Base-by-base conservation (phyloP, 2,888 invertebrate species). In the Macrosoma leucophasiata region DNA sequence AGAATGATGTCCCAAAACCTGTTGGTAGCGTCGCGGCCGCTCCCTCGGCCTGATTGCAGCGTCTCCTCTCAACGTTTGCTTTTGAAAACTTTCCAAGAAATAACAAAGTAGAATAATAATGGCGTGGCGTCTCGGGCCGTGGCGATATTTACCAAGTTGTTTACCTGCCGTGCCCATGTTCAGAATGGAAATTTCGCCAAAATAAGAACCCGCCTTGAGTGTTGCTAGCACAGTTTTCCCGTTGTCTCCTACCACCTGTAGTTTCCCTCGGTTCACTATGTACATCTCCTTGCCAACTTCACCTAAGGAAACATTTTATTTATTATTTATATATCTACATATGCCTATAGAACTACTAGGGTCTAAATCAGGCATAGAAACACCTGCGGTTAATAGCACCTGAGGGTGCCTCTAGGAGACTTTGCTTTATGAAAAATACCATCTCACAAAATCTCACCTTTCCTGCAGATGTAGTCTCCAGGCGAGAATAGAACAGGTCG, bases 241-340 rank as follows among this genome's bases (percentile, higher is more conserved):
- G 82, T 96, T 95, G 86, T 97, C 96, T 44, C 92, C 96, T 53
- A 95, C 97, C 75, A 95, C 98, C 87, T 93, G 96, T 63, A 97
- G 89, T 56, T 95, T 90, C 48, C 98, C 98, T 58, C 97, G 88
- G 85, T 97, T 98, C 56, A 98, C 98, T 86, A 98, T 98, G 88
- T 98, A 98, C 98, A 98, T 98, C 86, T 98, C 98, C 82, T 98
- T 98, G 52, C 98, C 98, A 50, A 98, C 97, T 87, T 98, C 98
- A 62, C 98, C 98, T 98, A 38, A 29, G 26, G 23, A 33, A 25
- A 29, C 32, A 38, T 32, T 33, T 18, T 23, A 38, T 38, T 38
- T 38, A 38, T n/a, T n/a, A n/a, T n/a, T n/a, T n/a, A n/a, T n/a
- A n/a, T n/a, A n/a, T n/a, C n/a, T n/a, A n/a, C n/a, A n/a, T n/a